Evolutionary conservation across 1,140 invertebrate genomes (phyloP).

Genomic region (Grapholita molesta): DNA sequence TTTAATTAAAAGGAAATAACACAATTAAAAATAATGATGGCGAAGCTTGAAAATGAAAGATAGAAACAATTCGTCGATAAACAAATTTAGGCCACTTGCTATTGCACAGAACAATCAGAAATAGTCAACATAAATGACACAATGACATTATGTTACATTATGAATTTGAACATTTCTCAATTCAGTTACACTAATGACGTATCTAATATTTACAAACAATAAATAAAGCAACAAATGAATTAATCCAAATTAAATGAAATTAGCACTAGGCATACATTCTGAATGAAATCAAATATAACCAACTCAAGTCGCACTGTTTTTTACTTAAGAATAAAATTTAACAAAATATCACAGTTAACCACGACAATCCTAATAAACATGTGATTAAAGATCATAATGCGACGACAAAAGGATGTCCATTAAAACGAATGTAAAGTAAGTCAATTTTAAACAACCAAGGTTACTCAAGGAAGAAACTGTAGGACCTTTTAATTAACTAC

Average conservation of each 20-base stretch:
- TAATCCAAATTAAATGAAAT: constrained; percentile 41
- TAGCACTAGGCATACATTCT: constrained; percentile 41
- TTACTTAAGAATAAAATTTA: constrained; percentile 74
- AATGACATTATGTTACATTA: constrained; percentile 26
- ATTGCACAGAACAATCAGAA: constrained; percentile 64
- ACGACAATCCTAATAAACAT: constrained; percentile 64
- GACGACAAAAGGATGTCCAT: constrained; percentile 21
- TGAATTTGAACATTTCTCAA: constrained; percentile 48
- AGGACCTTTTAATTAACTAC: constrained; percentile 46
- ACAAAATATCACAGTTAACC: constrained; percentile 77
- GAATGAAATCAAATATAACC: constrained; percentile 39
- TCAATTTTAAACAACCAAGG: constrained; percentile 31
- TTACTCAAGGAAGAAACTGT: constrained; percentile 41
- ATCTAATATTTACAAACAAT: constrained; percentile 72
- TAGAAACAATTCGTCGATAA: constrained; percentile 30
- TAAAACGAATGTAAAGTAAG: constrained; percentile 21
- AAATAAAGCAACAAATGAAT: constrained; percentile 70
- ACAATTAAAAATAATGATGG: constrained; percentile 64
- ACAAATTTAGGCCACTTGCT: constrained; percentile 62
- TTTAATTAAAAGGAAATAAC: constrained; percentile 74
- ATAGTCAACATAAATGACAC: constrained; percentile 29
- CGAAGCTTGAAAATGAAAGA: constrained; percentile 58
- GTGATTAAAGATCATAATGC: constrained; percentile 50
- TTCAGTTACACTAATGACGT: constrained; percentile 47
- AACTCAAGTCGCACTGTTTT: constrained; percentile 48